These are phyloP conservation scores for Drosophila pruinosa DNA, from an alignment of 1,140 invertebrate genomes.

Conservation along the genomic window DNA sequence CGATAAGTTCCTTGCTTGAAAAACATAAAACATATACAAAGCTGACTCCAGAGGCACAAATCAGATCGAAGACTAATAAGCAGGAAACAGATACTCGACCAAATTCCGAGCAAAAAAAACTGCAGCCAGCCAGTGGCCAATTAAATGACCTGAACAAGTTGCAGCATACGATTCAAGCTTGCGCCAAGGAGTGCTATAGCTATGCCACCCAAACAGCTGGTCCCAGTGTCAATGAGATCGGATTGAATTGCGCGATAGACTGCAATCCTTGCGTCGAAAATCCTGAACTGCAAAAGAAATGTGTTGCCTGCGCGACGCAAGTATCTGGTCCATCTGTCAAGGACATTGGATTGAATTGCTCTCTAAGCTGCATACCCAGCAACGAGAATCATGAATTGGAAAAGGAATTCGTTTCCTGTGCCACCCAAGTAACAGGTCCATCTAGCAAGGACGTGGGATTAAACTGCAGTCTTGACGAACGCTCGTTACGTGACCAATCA, in stretches of 20 bases:
- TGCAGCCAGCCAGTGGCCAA: too few species aligned
- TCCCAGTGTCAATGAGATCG: neutral
- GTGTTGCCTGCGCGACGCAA: neutral
- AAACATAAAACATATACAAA: constrained; percentile 21
- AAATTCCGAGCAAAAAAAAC: too few species aligned
- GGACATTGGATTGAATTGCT: neutral
- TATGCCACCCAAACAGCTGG: neutral
- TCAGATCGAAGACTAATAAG: neutral
- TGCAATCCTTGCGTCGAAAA: neutral
- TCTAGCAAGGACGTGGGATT: neutral
- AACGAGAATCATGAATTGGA: neutral
- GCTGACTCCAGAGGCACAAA: neutral
- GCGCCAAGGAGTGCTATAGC: neutral
- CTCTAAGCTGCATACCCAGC: neutral
- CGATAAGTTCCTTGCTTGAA: neutral
- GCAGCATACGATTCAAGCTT: neutral
- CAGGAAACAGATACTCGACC: neutral
- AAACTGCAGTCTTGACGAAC: neutral
- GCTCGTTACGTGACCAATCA: neutral
- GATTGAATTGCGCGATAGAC: neutral
- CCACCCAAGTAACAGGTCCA: neutral
- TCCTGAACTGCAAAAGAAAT: neutral
- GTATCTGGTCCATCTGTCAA: neutral
- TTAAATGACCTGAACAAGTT: too few species aligned
- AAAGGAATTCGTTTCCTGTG: neutral